These are phyloP conservation scores for Ips typographus DNA, from an alignment of 1,140 invertebrate species.

Conservation along the genomic window DNA sequence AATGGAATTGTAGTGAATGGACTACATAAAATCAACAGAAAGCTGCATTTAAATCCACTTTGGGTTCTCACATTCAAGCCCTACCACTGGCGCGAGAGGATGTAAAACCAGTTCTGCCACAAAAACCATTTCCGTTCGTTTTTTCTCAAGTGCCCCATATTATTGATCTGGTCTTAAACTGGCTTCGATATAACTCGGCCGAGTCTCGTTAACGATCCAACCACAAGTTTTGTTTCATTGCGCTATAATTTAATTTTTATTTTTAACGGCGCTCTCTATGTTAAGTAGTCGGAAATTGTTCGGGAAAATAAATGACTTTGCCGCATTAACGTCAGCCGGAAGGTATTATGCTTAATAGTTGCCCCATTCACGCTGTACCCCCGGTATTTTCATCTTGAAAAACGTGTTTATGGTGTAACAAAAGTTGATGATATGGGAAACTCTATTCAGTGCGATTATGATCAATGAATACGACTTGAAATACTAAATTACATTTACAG, in stretches of 20 bases:
- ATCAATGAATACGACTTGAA: too few species aligned
- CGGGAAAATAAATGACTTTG: background rate
- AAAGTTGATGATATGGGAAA: too few species aligned
- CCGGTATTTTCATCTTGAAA: background rate
- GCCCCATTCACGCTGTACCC: background rate
- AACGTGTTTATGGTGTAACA: too few species aligned
- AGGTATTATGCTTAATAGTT: background rate
- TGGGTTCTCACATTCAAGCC: background rate
- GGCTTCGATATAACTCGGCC: background rate
- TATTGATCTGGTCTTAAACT: background rate
- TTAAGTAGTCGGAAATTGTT: background rate
- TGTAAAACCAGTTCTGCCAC: constrained; percentile 3
- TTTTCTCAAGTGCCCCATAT: constrained; percentile 3
- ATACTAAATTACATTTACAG: too few species aligned
- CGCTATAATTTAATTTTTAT: background rate
- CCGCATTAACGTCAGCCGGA: background rate
- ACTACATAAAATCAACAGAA: background rate
- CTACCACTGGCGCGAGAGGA: background rate
- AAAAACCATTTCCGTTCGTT: constrained; percentile 5
- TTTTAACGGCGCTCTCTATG: background rate
- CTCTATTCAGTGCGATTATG: too few species aligned
- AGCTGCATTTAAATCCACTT: background rate
- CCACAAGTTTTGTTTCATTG: background rate
- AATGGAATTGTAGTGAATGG: too few species aligned
- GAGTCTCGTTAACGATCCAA: background rate